These are phyloP conservation scores for Macrophya annulata DNA, from an alignment of 2,888 invertebrate genomes.

Conservation along the genomic window DNA sequence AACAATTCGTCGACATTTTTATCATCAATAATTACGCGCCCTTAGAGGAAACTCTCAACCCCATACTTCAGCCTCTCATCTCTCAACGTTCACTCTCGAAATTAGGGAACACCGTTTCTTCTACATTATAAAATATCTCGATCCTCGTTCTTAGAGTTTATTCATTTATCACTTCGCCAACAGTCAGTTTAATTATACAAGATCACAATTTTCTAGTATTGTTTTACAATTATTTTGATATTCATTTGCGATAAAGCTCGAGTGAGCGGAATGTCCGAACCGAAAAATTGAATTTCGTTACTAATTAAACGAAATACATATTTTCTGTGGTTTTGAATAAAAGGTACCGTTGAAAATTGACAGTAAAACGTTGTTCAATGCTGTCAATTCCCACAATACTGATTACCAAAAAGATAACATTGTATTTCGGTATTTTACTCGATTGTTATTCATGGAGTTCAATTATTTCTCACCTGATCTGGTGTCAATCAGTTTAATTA, in stretches of 20 bases:
- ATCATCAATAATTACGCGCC: conserved; percentile 28
- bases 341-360: background rate
- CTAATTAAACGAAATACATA: background rate
- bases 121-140: background rate
- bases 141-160: background rate
- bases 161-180: no score
- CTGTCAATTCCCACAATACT: background rate
- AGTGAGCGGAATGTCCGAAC: no score
- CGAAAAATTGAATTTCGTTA: no score
- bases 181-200: no score
- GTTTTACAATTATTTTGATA: no score
- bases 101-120: background rate
- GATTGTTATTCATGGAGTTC: background rate
- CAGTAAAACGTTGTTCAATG: background rate
- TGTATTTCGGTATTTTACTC: background rate
- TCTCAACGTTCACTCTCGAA: background rate
- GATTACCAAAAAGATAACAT: background rate
- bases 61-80: conserved; percentile 2
- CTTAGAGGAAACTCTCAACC: background rate
- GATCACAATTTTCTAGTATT: no score
- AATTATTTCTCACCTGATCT: conserved; percentile 25
- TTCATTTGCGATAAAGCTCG: no score
- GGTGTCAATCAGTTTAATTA: conserved; percentile 23
- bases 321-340: background rate
- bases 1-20: background rate